phyloP scores from a whole-genome alignment of 2,113 vertebrate genomes.

The Grus americana region DNA sequence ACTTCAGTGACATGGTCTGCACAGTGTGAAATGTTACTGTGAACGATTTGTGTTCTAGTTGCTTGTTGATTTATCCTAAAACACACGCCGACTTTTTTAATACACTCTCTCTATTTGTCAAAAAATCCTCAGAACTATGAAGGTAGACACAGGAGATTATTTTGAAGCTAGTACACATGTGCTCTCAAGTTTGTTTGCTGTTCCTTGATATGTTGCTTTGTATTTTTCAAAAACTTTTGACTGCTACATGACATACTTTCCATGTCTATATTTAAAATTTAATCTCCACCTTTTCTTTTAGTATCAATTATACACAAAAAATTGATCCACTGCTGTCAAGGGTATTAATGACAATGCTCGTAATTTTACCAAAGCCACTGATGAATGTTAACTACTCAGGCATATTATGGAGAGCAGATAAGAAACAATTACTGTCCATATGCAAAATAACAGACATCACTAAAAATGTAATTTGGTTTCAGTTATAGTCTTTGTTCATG shows the following conservation, averaged over 20 bases:
- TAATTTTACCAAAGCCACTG: neutral
- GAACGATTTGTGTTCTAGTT: neutral
- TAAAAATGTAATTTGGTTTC: neutral
- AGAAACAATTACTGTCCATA: neutral
- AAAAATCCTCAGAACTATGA: neutral
- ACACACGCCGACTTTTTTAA: neutral
- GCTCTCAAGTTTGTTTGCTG: neutral
- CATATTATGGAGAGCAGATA: neutral
- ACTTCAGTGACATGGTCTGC: neutral
- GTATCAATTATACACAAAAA: neutral
- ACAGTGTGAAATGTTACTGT: neutral
- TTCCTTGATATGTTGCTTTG: neutral
- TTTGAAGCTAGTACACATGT: neutral
- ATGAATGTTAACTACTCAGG: neutral
- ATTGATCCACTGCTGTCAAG: neutral
- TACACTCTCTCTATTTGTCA: neutral
- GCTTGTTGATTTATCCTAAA: constrained; percentile 7
- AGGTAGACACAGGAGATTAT: neutral
- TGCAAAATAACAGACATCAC: neutral
- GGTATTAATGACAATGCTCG: neutral
- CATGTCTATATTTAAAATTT: neutral
- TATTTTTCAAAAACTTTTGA: neutral
- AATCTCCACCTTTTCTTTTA: neutral
- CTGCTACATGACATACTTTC: neutral
- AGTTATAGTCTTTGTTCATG: neutral